Conservation (phyloP, 2,113 vertebrate species). For the Passer montanus region DNA sequence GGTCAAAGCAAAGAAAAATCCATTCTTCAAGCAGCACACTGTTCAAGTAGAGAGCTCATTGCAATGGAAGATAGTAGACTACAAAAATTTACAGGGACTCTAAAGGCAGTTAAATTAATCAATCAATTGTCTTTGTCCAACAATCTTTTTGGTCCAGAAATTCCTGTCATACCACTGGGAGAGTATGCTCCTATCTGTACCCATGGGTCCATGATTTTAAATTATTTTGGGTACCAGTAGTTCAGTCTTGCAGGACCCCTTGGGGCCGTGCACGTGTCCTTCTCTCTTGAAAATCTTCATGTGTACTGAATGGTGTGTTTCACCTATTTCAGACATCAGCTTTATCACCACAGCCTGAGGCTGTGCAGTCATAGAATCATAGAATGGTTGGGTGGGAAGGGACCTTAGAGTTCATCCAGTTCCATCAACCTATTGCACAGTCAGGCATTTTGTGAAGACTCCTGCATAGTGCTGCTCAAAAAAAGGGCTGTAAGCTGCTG, state of each 20-base stretch:
- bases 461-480: not conserved
- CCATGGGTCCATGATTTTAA: not conserved
- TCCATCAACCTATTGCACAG: not conserved
- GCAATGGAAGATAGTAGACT: not conserved
- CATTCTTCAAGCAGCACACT: not conserved
- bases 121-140: not conserved
- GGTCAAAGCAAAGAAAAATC: not conserved
- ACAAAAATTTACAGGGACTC: not conserved
- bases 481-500: not conserved
- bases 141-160: not conserved
- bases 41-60: not conserved
- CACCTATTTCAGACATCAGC: not conserved
- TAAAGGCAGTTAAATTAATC: not conserved
- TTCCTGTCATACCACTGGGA: not conserved
- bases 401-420: not conserved
- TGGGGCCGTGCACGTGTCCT: fast-evolving
- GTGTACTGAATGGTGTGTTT: not conserved
- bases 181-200: fast-evolving
- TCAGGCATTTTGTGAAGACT: not conserved
- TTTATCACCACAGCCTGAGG: not conserved
- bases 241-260: not conserved
- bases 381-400: not conserved
- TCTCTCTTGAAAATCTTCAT: not conserved
- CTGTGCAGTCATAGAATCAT: not conserved
- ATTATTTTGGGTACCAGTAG: no score